These are phyloP conservation scores for Tolmerus cingulatus DNA, from an alignment of 2,888 invertebrate species.

Conservation along the genomic window DNA sequence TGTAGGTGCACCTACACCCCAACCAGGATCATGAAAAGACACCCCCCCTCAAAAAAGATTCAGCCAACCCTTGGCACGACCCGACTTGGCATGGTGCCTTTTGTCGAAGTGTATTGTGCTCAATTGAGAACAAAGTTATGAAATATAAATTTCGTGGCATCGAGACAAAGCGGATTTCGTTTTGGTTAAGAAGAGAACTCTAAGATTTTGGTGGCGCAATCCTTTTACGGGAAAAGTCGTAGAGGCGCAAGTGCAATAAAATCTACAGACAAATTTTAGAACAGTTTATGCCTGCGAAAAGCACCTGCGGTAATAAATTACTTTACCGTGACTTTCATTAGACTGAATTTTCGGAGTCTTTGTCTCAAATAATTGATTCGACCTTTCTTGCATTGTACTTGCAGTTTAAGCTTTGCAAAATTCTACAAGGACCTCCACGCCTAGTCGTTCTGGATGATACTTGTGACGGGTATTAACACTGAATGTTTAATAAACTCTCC, in stretches of 20 bases:
- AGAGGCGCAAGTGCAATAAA: neutral
- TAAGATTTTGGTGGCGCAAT: neutral
- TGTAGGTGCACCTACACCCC: constrained; percentile 1
- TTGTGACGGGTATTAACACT: neutral
- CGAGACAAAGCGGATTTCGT: constrained; percentile 14
- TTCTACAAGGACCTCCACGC: neutral
- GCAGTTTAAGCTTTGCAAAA: neutral
- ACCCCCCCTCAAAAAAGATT: neutral
- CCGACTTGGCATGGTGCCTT: neutral
- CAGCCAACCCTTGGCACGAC: neutral
- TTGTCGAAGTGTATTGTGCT: constrained; percentile 21
- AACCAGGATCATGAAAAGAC: neutral
- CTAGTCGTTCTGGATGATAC: neutral
- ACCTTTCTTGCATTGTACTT: neutral
- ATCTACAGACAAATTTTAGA: constrained; percentile 19
- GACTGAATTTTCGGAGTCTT: neutral
- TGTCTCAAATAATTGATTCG: neutral
- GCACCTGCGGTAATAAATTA: constrained; percentile 20
- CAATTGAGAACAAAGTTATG: constrained; percentile 38
- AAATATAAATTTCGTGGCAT: constrained; percentile 30
- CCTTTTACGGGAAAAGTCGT: neutral
- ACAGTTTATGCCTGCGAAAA: neutral
- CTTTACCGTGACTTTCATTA: constrained; percentile 1
- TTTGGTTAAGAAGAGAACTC: neutral
- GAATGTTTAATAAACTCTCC: neutral